Base-by-base conservation (phyloP, 1,140 invertebrate genomes). In the Magallana angulata region DNA sequence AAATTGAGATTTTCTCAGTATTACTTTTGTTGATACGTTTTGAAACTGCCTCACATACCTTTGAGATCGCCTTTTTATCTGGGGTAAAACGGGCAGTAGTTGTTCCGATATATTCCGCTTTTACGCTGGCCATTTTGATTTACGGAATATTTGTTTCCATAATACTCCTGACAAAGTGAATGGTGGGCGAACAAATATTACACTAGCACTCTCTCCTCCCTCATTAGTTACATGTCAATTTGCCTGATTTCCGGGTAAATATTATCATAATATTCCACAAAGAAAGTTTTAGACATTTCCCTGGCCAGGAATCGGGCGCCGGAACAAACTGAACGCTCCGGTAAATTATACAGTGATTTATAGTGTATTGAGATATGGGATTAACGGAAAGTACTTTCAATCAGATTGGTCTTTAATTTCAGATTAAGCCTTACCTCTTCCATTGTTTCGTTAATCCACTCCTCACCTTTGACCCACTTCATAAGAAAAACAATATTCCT, bases 361-460 rank as follows among this genome's bases (percentile, higher is more conserved):
- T 11, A 12, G 24, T 30, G 24, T 36, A 30, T 36, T 76, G 8
- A 76, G 36, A 76, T 24, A 76, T 11, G 9, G 68, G 68, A 76
- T 76, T 76, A 76, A 76, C 5, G 36, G 12, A 12, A 48, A 76
- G 14, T 24, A 76, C 24, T 76, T 12, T 76, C 68, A 76, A 12
- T 30, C 68, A 76, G 18, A 76, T 24, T 76, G 68, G 68, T 76
- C 68, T 76, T 76, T 76, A 76, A 12, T 76, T 76, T 12, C 24
- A 18, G 68, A 71, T 76, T 76, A 30, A 76, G 36, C 12, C 68
- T 76, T 76, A 76, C 68, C 68, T 71, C 64, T 30, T 76, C 68
- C 68, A 76, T 76, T 76, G 68, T 76, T 48, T 76, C 24, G 2
- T 11, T 76, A 76, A 76, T 76, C 68, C 68, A 76, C 68, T 76